A percentile compares a stretch with the other conserved stretches of the same genome.
phyloP scores from a whole-genome alignment of 1,140 invertebrate species.

The Cheumatopsyche charites region DNA sequence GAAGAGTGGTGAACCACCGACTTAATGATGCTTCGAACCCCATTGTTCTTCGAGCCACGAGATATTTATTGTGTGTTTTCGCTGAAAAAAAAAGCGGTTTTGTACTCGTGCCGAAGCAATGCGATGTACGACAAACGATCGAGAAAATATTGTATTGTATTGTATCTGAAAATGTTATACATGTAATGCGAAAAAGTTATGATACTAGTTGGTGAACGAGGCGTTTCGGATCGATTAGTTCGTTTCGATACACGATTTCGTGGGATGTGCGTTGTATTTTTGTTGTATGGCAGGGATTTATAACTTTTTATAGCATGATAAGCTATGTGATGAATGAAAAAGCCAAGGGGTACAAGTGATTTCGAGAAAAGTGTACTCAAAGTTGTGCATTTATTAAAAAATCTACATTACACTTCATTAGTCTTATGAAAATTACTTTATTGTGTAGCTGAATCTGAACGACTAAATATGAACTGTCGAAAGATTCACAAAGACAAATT shows the following conservation, averaged over 20 bases:
- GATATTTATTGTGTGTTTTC: not conserved
- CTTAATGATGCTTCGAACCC: not conserved
- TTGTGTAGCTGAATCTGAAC: no score
- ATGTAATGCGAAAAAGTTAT: not conserved
- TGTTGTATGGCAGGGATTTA: no score
- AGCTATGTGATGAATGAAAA: not conserved
- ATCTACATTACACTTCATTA: no score
- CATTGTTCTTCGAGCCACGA: conserved; percentile 8
- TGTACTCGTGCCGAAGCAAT: not conserved
- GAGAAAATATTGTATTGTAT: no score
- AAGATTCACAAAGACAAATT: no score
- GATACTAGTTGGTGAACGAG: not conserved
- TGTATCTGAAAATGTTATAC: no score
- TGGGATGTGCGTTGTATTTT: no score
- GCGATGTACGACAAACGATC: not conserved
- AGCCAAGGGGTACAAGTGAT: no score
- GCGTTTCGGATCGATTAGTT: not conserved
- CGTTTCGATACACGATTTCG: conserved; percentile 12
- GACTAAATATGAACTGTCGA: no score
- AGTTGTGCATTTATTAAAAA: not conserved
- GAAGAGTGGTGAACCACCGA: not conserved
- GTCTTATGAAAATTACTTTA: no score
- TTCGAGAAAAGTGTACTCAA: not conserved
- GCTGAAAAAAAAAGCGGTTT: not conserved
- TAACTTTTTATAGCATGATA: no score